Base-by-base conservation (phyloP, 2,797 vertebrate species). In the Karalla daura region DNA sequence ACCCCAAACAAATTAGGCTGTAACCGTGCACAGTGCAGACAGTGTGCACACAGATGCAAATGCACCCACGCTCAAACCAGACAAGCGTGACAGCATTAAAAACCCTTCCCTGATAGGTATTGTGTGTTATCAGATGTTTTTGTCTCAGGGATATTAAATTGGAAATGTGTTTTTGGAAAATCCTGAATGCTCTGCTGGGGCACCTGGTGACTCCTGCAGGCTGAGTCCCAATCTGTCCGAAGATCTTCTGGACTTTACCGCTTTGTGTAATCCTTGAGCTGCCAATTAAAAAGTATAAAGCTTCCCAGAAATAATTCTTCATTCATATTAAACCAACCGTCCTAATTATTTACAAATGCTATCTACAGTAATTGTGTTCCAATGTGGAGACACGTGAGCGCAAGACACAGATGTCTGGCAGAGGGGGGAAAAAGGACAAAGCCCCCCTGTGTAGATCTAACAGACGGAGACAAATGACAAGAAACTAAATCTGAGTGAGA, bases 401-500 rank as follows among this genome's bases (percentile, higher is more conserved):
- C 41, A 71, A 10, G 78, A 58, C 58, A 78, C 76, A 74, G 63
- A 79, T 67, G 76, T 82, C 81, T 76, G 56, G 27, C 30, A 50
- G 36, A 43, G 51, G 32, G 13, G 20, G n/a, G 20, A 17, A 45
- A 15, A 41, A 44, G 36, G 80, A 77, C 82, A 88, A 81, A 65
- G 69, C 28, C 70, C 71, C 76, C 66, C 81, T 74, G 73, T 85
- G 80, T 53, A 28, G 72, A 71, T 59, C 53, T 63, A 77, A 78
- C 76, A 83, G 76, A 80, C 69, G 63, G 24, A 80, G 74, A 83
- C 77, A 80, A 85, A 86, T 74, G 55, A 86, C 36, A 70, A 73
- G 81, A 89, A 91, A 90, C 80, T 24, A 56, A 86, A 89, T 85
- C 80, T 75, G 83, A 81, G 79, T 81, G 87, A 88, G 86, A 91